Evolutionary conservation across 2,113 vertebrate genomes (phyloP), one percentile per base, ranked within the genome.

Genomic region (Strigops habroptila): DNA sequence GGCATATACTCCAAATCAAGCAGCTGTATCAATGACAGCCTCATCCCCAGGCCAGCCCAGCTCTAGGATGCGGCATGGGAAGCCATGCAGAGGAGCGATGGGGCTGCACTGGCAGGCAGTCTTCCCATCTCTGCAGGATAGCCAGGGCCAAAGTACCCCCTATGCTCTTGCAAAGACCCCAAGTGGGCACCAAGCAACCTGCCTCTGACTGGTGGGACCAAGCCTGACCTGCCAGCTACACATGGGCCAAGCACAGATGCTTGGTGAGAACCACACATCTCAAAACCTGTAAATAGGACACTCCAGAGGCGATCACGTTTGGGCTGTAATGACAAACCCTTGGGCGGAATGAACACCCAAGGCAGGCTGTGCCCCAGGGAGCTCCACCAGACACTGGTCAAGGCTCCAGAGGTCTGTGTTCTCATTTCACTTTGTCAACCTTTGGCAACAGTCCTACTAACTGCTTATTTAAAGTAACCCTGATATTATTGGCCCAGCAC

Each of bases 211-310:
- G 35, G 5, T 5, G 24, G 21, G 39, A 39, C 62, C 43, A 8
- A 60, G 51, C 46, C 64, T 1, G 5, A 37, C 15, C 6, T 18
- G 30, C n/a, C 1, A 3, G 27, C 39, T 25, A 11, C 1, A 1
- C 14, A 1, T 0, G 7, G 37, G 13, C 28, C 22, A 35, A 48
- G 39, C 69, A 69, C 3, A 3, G 82, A 33, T 0, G 1, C 44
- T 31, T 25, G 49, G 60, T 1, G 33, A 77, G 49, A 41, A 57
- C 51, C 62, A 49, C 5, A 3, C 35, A 21, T 3, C 62, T 30
- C 75, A 21, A 70, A 65, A 44, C 7, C 71, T 48, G 53, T 73
- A 33, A 5, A 9, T 1, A 25, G 59, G 17, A 16, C 2, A 1
- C 55, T 33, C 25, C 84, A 71, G 67, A n/a, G 62, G 57, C 0